A percentile compares a stretch with the other conserved stretches of the same genome.
Conservation (phyloP, 2,797 vertebrate species). For the Rallus crepitans region DNA sequence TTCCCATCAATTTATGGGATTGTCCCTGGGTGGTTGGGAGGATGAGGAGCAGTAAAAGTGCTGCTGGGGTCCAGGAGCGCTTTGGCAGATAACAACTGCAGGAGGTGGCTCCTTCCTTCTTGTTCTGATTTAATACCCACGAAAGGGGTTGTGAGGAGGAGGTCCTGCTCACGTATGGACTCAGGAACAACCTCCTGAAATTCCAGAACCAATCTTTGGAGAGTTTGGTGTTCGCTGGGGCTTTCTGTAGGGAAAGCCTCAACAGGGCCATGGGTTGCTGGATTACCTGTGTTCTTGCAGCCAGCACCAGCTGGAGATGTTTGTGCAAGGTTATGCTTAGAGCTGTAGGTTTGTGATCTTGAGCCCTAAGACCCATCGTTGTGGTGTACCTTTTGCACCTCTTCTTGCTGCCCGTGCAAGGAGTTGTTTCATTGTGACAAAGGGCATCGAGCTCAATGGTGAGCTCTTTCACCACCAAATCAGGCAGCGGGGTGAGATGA, state of each 20-base stretch:
- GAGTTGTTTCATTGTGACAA: rapidly evolving
- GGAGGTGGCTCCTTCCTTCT: neutral
- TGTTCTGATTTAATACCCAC: rapidly evolving
- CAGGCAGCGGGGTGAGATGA: rapidly evolving
- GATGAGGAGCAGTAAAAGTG: neutral
- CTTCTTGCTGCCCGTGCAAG: neutral
- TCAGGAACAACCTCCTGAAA: neutral
- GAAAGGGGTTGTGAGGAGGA: rapidly evolving
- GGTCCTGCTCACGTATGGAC: neutral
- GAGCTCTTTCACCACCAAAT: neutral
- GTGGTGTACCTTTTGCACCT: neutral
- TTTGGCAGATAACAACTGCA: neutral
- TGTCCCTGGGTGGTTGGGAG: neutral
- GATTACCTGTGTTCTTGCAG: neutral
- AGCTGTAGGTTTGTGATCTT: rapidly evolving
- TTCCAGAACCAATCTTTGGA: neutral
- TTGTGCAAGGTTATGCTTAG: neutral
- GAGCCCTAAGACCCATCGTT: rapidly evolving
- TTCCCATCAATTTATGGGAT: neutral
- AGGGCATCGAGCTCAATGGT: rapidly evolving
- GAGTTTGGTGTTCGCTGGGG: neutral
- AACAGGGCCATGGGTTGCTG: rapidly evolving
- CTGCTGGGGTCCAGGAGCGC: neutral
- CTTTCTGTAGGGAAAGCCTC: neutral
- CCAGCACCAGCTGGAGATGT: neutral